Evolutionary conservation across 2,113 vertebrate species (phyloP).

Genomic region (Leucopsar rothschildi): DNA sequence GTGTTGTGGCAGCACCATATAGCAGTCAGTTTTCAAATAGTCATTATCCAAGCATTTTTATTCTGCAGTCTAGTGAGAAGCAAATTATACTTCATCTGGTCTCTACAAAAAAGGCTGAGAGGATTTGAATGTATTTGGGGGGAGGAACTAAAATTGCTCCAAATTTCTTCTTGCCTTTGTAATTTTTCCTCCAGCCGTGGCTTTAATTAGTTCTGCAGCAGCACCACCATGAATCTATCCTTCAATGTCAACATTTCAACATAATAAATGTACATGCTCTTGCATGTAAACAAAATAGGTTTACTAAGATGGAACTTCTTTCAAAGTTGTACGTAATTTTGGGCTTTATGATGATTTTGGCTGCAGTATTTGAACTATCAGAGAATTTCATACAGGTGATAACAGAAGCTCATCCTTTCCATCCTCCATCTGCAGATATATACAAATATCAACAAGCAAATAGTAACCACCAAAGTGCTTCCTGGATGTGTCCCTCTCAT

Average conservation of each 20-base stretch:
- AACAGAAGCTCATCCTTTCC: neutral
- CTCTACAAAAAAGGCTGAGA: neutral
- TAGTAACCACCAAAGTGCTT: neutral
- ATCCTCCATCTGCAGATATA: neutral
- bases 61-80: neutral
- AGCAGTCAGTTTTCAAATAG: slow-evolving; percentile 13
- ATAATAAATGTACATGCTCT: neutral
- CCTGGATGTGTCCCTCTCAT: neutral
- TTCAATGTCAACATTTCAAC: neutral
- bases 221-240: neutral
- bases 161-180: slow-evolving; percentile 20
- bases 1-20: neutral
- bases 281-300: neutral
- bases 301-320: neutral
- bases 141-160: neutral
- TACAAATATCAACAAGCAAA: neutral
- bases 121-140: neutral
- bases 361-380: neutral
- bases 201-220: slow-evolving; percentile 30
- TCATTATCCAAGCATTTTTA: slow-evolving; percentile 22
- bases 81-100: slow-evolving; percentile 7
- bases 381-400: neutral
- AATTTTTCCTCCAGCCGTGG: slow-evolving; percentile 23
- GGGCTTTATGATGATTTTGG: neutral
- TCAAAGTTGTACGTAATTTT: neutral